Base-by-base conservation (phyloP, 1,140 invertebrate genomes). In the Paracyclopina nana region DNA sequence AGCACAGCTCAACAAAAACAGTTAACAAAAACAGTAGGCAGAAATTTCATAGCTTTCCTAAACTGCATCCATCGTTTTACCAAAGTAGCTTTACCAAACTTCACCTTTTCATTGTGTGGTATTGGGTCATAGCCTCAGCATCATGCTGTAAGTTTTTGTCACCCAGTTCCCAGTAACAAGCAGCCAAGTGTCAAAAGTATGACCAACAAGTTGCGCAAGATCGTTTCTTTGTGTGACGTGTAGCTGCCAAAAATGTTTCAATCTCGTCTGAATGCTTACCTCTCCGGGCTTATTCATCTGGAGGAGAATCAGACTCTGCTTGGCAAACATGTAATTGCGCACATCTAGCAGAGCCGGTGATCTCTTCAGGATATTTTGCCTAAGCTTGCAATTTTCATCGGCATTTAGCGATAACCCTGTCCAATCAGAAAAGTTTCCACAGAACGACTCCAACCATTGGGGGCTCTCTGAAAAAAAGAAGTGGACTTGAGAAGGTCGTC, bases 311-410 rank as follows among this genome's bases (percentile, higher is more conserved):
- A 82, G 75, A 65, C 84, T 83, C 68, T 96, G 90, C 57, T 88
- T 74, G 57, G 85, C 78, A 65, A 92, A 95, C 52, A 97, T 70
- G 68, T 95, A 95, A 65, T 85, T 90, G 53, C 90, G 72, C 57
- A 96, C 80, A 62, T 95, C 85, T 57, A 96, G 66, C 34, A 95
- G 65, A 2, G 79, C 80, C 20, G 76, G 73, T 59, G 74, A 73
- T 55, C 75, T 76, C 40, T 75, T 72, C 45, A 68, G 64, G 20
- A 91, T 76, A 38, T 76, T 70, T 54, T 74, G 65, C 55, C 83
- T 70, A 58, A 77, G 70, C 58, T 76, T 70, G 55, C 73, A 69
- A 58, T 80, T 74, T 53, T 79, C 70, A 42, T 71, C 66, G 26
- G 74, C 70, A 29, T 72, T 72, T 45, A 91, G 65, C 58, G 73